Evolutionary conservation across 2,113 vertebrate genomes (phyloP).

Genomic region (Coreoperca whiteheadi): DNA sequence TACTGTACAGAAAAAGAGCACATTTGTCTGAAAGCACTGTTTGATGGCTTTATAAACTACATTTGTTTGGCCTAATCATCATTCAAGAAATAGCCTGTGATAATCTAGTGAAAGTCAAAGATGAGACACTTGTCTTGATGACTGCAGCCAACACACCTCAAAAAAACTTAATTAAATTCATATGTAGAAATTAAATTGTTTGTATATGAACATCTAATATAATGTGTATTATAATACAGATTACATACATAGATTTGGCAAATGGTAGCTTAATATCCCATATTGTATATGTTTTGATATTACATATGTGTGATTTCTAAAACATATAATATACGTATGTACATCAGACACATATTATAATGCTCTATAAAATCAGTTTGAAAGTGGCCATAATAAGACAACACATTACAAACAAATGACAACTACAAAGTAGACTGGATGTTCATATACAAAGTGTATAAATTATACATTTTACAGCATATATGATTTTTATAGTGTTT

Average conservation of each 20-base stretch:
- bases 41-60: not conserved
- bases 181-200: not conserved
- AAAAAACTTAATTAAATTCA: too few species aligned
- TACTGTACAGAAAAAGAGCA: not conserved
- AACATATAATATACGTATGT: not conserved
- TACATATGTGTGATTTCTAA: not conserved
- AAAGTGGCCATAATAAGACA: not conserved
- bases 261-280: not conserved
- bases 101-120: not conserved
- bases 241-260: not conserved
- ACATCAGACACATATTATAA: not conserved
- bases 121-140: not conserved
- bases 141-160: too few species aligned
- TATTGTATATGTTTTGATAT: not conserved
- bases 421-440: not conserved
- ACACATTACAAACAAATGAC: not conserved
- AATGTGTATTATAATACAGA: not conserved
- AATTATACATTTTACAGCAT: not conserved
- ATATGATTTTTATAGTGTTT: not conserved
- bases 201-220: constrained; percentile 3
- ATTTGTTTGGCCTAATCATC: not conserved
- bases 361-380: not conserved
- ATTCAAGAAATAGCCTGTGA: not conserved
- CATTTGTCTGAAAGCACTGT: not conserved
- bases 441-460: not conserved